phyloP scores from a whole-genome alignment of 2,888 invertebrate genomes.

The Megalurothrips usitatus region DNA sequence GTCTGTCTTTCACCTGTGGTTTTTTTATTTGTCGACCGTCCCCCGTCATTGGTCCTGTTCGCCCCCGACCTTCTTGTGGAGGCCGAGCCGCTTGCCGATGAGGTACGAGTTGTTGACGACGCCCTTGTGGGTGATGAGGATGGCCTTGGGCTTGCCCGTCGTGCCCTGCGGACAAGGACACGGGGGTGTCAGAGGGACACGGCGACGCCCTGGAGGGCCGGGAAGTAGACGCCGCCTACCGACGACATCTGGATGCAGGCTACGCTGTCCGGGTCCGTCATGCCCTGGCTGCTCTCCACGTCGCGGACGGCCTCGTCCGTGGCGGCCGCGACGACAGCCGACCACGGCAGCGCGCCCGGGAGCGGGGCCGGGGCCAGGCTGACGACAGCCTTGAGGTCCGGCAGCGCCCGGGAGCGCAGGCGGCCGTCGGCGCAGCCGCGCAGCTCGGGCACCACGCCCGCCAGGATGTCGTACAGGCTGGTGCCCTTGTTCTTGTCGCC shows the following conservation, averaged over 20 bases:
- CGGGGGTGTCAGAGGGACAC: too few relatives aligned
- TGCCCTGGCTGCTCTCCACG: constrained; percentile 48
- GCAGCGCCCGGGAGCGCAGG: constrained; percentile 49
- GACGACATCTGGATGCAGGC: constrained; percentile 81
- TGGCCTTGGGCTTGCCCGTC: constrained; percentile 76
- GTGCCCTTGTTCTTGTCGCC: constrained; percentile 59
- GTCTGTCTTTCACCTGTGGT: too few relatives aligned
- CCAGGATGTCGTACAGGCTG: constrained; percentile 62
- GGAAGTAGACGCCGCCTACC: constrained; percentile 47
- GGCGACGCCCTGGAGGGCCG: too few relatives aligned
- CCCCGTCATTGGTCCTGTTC: too few relatives aligned
- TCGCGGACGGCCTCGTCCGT: not conserved
- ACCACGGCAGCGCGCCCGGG: constrained; percentile 42
- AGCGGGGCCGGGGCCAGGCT: constrained; percentile 52
- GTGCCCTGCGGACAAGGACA: constrained; percentile 60
- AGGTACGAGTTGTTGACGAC: constrained; percentile 68
- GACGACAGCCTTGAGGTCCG: constrained; percentile 56
- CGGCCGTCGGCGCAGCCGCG: not conserved
- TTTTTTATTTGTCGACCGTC: too few relatives aligned
- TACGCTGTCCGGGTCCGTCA: constrained; percentile 61
- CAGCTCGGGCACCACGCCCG: constrained; percentile 57
- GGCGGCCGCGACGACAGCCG: not conserved
- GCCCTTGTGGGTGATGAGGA: constrained; percentile 63
- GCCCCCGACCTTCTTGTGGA: not conserved
- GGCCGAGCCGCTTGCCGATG: not conserved